Evolutionary conservation across 37 sponge, comb jelly and placozoan species (phyloP).

Genomic region (Agelas oroides): DNA sequence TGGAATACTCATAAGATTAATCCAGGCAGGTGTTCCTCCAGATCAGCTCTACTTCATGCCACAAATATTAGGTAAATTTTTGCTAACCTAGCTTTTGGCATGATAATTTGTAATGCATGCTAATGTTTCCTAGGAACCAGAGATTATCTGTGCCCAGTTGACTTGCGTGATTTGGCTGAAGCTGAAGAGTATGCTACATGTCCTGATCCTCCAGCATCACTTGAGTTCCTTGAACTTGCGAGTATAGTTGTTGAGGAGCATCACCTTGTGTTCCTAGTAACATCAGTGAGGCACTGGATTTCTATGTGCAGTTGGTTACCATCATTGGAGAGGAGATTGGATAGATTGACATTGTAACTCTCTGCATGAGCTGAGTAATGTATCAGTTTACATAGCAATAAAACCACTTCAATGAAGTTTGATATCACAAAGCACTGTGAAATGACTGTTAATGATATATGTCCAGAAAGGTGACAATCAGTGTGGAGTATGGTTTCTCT

Average conservation of each 20-base stretch:
- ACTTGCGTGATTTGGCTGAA: background rate
- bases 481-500: no score
- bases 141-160: background rate
- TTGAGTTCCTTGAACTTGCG: background rate
- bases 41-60: background rate
- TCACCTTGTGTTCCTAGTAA: background rate
- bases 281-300: background rate
- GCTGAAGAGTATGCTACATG: background rate
- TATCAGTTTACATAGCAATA: no score
- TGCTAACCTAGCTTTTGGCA: no score
- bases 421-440: no score
- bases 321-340: background rate
- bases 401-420: no score
- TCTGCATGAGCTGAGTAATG: no score
- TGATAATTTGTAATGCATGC: background rate
- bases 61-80: background rate
- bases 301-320: background rate
- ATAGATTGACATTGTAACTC: no score
- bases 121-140: background rate
- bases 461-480: no score
- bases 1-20: background rate
- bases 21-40: background rate
- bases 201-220: constrained; percentile 5
- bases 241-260: background rate
- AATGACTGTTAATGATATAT: no score